Evolutionary conservation across 2,797 vertebrate genomes (phyloP), one percentile per base, ranked within the genome.

Genomic region (Tapera naevia): DNA sequence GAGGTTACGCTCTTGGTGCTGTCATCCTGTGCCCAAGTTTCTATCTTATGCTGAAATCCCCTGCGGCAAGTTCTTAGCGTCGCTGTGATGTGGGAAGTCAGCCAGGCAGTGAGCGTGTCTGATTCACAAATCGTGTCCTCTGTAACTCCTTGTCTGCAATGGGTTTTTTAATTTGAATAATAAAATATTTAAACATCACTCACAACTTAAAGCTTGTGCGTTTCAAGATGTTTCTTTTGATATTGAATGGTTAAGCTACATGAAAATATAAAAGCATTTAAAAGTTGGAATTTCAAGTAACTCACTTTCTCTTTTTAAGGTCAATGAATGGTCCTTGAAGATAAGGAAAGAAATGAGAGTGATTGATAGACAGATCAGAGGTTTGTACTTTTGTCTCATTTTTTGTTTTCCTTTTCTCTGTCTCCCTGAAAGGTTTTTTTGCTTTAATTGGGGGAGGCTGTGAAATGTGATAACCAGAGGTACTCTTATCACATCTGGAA

Each of bases 281-380:
- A 24, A 57, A 51, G 53, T 1, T 56, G 46, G 74, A 32, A 76
- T 83, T 82, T 84, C 60, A 53, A 82, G 48, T 92, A 95, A 96
- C 83, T 95, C 35, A 25, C 48, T 91, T 86, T 94, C 48, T 89
- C 65, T 96, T 95, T 97, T 73, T 78, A 96, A 99, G 99, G 98
- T 99, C 81, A 98, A 98, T 95, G 99, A 99, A 93, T 99, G 99
- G 99, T 98, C 98, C 58, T 91, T 98, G 97, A 98, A 98, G 97
- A 98, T 98, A 94, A 97, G 98, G 82, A 99, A 98, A 97, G 99
- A 99, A 97, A 99, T 99, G 98, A 98, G 99, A 95, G 98, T 98
- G 93, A 98, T 99, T 96, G 99, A 99, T 97, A 98, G 99, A 97
- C 99, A 99, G 97, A 99, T 99, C 93, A 97, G 99, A 98, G 99